Evolutionary conservation across 2,888 invertebrate species (phyloP).

Genomic region (Lycia hirtaria): DNA sequence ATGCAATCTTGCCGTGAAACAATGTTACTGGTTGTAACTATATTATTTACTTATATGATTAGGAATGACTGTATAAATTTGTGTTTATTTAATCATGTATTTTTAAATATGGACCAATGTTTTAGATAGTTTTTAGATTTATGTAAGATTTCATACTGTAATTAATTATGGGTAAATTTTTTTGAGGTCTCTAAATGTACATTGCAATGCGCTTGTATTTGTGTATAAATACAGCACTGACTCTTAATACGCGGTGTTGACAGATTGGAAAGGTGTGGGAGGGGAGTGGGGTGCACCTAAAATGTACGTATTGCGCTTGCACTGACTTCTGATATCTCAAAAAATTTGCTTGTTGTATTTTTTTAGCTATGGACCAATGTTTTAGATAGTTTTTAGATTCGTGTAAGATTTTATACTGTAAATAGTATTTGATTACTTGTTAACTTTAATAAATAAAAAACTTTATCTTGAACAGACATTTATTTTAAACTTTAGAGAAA

Average conservation of each 20-base stretch:
- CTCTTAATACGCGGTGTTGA: too few species aligned
- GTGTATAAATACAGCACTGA: too few species aligned
- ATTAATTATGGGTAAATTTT: neutral
- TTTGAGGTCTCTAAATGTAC: too few species aligned
- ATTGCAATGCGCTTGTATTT: too few species aligned
- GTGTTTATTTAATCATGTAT: slow-evolving; percentile 19
- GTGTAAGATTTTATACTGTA: slow-evolving; percentile 5
- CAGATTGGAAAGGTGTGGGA: too few species aligned
- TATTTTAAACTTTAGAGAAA: slow-evolving; percentile 81
- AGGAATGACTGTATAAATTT: slow-evolving; percentile 1
- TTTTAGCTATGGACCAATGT: slow-evolving; percentile 23
- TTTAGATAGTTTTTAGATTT: too few species aligned
- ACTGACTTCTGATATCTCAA: too few species aligned
- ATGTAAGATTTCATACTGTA: too few species aligned
- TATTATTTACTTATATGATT: neutral
- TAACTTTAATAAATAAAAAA: slow-evolving; percentile 46
- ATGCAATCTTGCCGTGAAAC: neutral
- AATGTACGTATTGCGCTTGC: too few species aligned
- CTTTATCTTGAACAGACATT: slow-evolving; percentile 78
- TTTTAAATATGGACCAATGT: too few species aligned
- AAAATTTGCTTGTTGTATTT: too few species aligned
- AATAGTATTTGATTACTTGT: slow-evolving; percentile 1
- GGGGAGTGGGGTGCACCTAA: too few species aligned
- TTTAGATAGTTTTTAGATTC: slow-evolving; percentile 18
- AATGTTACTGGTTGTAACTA: neutral